Base-by-base conservation (phyloP, 2,113 vertebrate species). In the Cyanocitta stelleri region DNA sequence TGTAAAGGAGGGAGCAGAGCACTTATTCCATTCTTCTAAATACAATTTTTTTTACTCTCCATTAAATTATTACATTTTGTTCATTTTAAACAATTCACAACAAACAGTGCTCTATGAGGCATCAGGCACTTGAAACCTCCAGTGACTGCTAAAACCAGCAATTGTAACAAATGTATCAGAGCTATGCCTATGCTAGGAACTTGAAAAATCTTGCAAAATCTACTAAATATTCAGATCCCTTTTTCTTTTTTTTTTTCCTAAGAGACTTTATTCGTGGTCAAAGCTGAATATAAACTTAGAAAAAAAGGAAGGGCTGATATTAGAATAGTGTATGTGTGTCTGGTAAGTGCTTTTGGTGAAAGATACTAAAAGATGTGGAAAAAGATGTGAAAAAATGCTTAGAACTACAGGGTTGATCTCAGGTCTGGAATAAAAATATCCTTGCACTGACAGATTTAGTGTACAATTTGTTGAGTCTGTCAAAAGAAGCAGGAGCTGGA, bases 371-470 rank as follows among this genome's bases (percentile, higher is more conserved):
- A 91, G 13, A 61, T 82, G 24, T 37, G 11, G 17, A 56, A 79
- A 68, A 75, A 68, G 6, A 89, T 39, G 16, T 59, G 32, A 24
- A n/a, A 83, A 69, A 90, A 79, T 67, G 10, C 51, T 93, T 85
- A 83, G 11, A 44, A 27, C 75, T 91, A 30, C 19, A 33, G 37
- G 11, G 33, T 54, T 86, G 71, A 90, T 88, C 82, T 90, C 75
- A 90, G 59, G 54, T 75, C 85, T 93, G 71, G 41, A 92, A 93
- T 88, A 90, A 94, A 96, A 94, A 90, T 90, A 63, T 26, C 43
- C 55, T 83, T 87, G 12, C 59, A 9, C 29, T 94, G 90, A 88
- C 79, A 97, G 79, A 94, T 95, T 93, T 77, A 93, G 35, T 59
- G 71, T 39, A 76, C 13, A 63, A 85, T 94, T 94, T 92, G 63